These are phyloP conservation scores for Brachypodius melanocephalos DNA, from an alignment of 2,113 vertebrate genomes.

Conservation along the genomic window DNA sequence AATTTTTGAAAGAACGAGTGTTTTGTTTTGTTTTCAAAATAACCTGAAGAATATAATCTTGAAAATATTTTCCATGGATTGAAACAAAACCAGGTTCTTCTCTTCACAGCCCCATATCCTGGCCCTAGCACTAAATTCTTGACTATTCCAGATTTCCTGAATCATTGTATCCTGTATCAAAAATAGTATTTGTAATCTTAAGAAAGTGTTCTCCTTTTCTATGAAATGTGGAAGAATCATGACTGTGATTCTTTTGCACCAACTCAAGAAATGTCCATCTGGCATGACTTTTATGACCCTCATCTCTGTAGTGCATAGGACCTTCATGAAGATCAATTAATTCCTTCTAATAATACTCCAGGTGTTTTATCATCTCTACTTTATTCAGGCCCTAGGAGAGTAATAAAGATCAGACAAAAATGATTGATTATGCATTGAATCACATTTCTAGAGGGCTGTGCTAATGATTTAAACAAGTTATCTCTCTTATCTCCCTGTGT, in stretches of 20 bases:
- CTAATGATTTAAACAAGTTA: background rate
- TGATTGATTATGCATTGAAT: background rate
- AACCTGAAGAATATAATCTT: background rate
- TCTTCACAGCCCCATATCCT: background rate
- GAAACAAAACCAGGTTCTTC: background rate
- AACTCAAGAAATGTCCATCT: background rate
- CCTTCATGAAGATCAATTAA: conserved; percentile 5
- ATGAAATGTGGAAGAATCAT: background rate
- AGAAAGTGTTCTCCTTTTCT: background rate
- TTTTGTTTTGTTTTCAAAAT: background rate
- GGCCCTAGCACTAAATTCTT: background rate
- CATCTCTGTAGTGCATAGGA: background rate
- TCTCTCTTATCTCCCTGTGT: background rate
- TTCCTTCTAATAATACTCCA: background rate
- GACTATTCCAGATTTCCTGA: background rate
- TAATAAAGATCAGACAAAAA: background rate
- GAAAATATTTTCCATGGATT: background rate
- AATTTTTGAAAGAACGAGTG: background rate
- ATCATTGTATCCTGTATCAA: background rate
- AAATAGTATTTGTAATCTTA: background rate
- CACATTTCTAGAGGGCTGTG: background rate
- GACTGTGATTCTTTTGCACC: background rate
- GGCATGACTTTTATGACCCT: background rate
- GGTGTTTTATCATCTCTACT: background rate
- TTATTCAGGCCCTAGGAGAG: background rate